Evolutionary conservation across 2,888 invertebrate species (phyloP), one percentile per base, ranked within the genome.

Genomic region (Tachina grossa): DNA sequence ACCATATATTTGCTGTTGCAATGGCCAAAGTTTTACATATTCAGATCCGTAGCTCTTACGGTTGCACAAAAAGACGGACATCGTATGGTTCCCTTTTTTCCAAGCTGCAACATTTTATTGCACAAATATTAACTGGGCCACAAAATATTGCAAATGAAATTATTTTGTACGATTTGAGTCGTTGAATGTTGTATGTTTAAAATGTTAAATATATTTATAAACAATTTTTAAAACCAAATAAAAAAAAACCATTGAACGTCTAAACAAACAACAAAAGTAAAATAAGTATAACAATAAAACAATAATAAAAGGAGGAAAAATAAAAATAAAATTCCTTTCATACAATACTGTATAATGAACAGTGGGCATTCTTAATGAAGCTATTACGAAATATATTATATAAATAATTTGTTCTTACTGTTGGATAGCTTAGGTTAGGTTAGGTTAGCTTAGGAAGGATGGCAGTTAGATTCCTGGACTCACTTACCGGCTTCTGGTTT

Each of bases 81-180:
- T n/a, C n/a, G n/a, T n/a, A n/a, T n/a, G n/a, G n/a, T n/a, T n/a
- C n/a, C n/a, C n/a, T 31, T 49, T 13, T 49, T 55, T 49, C 9
- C 39, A 11, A 47, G 19, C 19, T 57, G 41, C n/a, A 65, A 57
- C 3, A 11, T 75, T 71, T 31, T 71, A 43, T 71, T 80, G 39
- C 71, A 71, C 75, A 83, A 68, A 79, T 79, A 69, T 59, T 55
- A 51, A 57, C 19, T 63, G 68, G 53, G 9, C 22, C 39, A 63
- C 31, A 14, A 79, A 83, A 66, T 76, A 47, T 22, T 77, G 66
- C 69, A 82, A 72, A 85, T 41, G 49, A 85, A 63, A 82, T 69
- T 55, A 78, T 78, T 72, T 74, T 78, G 68, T 78, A 47, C n/a
- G 10, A 1, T 16, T 11, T 43, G 51, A 6, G 16, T 51, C 51